Evolutionary conservation across 2,888 invertebrate species (phyloP).

Genomic region (Acanthosoma haemorrhoidale): DNA sequence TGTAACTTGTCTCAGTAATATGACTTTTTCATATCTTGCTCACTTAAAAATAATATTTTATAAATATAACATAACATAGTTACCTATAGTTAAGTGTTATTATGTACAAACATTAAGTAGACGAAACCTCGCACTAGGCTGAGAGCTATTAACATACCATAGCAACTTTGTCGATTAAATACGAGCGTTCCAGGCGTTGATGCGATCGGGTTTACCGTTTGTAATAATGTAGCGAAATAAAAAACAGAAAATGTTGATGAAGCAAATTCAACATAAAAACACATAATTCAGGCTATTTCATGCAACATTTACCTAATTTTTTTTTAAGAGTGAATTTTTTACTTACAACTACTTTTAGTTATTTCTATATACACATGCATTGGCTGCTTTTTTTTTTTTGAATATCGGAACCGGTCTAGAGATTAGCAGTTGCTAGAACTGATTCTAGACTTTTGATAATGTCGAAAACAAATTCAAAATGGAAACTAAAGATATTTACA

Average conservation of each 20-base stretch:
- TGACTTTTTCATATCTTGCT: too few relatives aligned
- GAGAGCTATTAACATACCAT: background rate
- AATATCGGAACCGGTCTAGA: background rate
- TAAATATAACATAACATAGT: too few relatives aligned
- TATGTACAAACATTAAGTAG: background rate
- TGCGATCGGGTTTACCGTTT: background rate
- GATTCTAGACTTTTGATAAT: background rate
- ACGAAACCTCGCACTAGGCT: background rate
- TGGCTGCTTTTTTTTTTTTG: background rate
- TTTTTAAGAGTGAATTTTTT: too few relatives aligned
- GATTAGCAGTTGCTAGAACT: background rate
- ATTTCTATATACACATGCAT: background rate
- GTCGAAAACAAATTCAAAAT: background rate
- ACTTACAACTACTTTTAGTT: background rate
- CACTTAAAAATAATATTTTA: too few relatives aligned
- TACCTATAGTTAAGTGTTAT: too few relatives aligned
- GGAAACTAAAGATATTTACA: background rate
- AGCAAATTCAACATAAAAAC: background rate
- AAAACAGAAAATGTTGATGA: background rate
- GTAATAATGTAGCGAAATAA: background rate
- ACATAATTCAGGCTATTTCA: background rate
- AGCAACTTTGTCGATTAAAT: background rate
- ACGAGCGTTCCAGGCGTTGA: background rate
- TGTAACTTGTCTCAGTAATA: too few relatives aligned
- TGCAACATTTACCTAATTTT: background rate